Evolutionary conservation across 2,797 vertebrate species (phyloP), one percentile per base, ranked within the genome.

Genomic region (Pagetopsis macropterus): DNA sequence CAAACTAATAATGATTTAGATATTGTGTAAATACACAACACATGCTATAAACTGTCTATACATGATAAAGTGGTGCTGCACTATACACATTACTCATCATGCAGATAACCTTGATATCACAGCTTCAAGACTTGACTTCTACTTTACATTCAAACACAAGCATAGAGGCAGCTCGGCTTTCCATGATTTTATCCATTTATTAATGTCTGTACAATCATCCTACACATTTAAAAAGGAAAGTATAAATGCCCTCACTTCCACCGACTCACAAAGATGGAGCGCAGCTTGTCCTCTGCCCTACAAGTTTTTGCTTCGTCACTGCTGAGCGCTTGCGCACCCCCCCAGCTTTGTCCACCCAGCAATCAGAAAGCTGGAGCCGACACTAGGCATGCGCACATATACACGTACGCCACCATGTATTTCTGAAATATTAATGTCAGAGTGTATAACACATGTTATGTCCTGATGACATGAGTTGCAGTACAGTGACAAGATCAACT

Each of bases 221-320:
- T 81, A 81, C 4, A 72, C 44, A 67, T 85, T 82, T 86, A 78
- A 74, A 55, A 59, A 37, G 27, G 15, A 77, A 73, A 74, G 61
- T 65, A 75, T 70, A 76, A 83, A 69, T 37, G 71, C 61, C 72
- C 63, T 67, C 72, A 60, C 78, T 85, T 87, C 61, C 23, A 60
- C 60, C 14, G 59, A 81, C 72, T 66, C 59, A 43, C 73, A 82
- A 83, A 85, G 87, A 91, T 85, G 76, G 82, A 91, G 89, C 78
- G 89, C 91, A 91, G 87, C 86, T 80, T 79, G 90, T 90, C 85
- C 88, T 83, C 85, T 71, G 72, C 82, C 66, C 21, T 16, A 80
- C 85, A 84, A 74, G 51, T 91, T 94, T 91, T 85, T 93, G 93
- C 94, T 87, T 91, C 45, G 92, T 94, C 94, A 94, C 88, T 88